These are phyloP conservation scores for Tursiops truncatus DNA, from an alignment of 2,113 vertebrate species.

Conservation along the genomic window DNA sequence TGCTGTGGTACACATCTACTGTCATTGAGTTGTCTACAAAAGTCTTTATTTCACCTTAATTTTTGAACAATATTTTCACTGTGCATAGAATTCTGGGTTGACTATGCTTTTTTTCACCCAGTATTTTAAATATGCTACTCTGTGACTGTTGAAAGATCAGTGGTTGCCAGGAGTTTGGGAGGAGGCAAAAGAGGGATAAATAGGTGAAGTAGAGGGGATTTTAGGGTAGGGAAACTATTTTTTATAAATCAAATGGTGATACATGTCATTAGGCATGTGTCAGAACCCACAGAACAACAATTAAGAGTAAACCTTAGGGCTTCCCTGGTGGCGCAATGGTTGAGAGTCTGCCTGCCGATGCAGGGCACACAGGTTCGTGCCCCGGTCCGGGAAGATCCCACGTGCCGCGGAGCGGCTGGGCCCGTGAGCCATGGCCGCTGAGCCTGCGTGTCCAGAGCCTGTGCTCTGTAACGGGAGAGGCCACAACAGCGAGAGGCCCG, in stretches of 20 bases:
- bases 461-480: too few relatives aligned
- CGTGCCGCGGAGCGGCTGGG: too few relatives aligned
- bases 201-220: background rate
- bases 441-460: too few relatives aligned
- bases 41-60: conserved; percentile 6
- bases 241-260: background rate
- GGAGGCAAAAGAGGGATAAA: background rate
- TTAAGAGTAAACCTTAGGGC: background rate
- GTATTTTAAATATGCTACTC: background rate
- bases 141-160: background rate
- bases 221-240: background rate
- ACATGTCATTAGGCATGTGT: background rate
- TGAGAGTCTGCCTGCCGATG: too few relatives aligned
- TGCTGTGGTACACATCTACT: background rate
- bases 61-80: background rate
- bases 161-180: background rate
- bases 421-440: too few relatives aligned
- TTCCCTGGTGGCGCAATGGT: too few relatives aligned
- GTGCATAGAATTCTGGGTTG: background rate
- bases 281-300: background rate
- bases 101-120: accelerated
- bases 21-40: background rate
- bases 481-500: too few relatives aligned
- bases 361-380: too few relatives aligned
- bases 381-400: too few relatives aligned